phyloP scores from a whole-genome alignment of 2,888 invertebrate genomes.

The Eueremaeus valkanovi region DNA sequence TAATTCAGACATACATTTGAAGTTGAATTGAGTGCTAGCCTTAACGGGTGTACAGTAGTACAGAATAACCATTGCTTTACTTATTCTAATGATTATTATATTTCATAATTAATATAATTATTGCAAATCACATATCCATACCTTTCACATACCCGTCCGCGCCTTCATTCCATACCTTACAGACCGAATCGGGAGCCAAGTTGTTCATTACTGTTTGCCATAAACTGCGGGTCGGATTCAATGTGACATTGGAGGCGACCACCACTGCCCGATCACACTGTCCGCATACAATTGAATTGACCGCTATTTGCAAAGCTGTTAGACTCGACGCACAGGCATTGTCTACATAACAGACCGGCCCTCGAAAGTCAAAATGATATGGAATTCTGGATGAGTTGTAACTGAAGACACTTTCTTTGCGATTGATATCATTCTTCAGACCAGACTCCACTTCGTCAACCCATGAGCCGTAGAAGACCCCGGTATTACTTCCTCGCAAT shows the following conservation, averaged over 20 bases:
- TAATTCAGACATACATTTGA: no score
- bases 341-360: conserved; percentile 92
- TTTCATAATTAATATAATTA: no score
- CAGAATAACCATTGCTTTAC: no score
- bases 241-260: conserved; percentile 80
- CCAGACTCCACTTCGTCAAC: conserved; percentile 31
- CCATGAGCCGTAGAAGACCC: conserved; percentile 27
- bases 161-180: conserved; percentile 12
- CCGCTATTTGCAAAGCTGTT: conserved; percentile 81
- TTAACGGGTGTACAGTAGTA: no score
- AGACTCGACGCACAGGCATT: conserved; percentile 96
- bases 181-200: conserved; percentile 19
- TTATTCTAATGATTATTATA: no score
- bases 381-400: conserved; percentile 21
- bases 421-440: conserved; percentile 25
- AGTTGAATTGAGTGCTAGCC: no score
- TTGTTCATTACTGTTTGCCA: conserved; percentile 18
- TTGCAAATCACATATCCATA: no score
- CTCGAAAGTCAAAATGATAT: conserved; percentile 48
- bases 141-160: conserved; percentile 18
- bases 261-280: conserved; percentile 93
- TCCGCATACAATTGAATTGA: conserved; percentile 72
- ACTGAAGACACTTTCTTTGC: not conserved
- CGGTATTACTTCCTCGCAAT: conserved; percentile 27
- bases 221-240: conserved; percentile 69